Percentiles rank a stretch among this genome's conserved stretches.
phyloP scores from a whole-genome alignment of 2,113 vertebrate genomes.

The Sardina pilchardus region DNA sequence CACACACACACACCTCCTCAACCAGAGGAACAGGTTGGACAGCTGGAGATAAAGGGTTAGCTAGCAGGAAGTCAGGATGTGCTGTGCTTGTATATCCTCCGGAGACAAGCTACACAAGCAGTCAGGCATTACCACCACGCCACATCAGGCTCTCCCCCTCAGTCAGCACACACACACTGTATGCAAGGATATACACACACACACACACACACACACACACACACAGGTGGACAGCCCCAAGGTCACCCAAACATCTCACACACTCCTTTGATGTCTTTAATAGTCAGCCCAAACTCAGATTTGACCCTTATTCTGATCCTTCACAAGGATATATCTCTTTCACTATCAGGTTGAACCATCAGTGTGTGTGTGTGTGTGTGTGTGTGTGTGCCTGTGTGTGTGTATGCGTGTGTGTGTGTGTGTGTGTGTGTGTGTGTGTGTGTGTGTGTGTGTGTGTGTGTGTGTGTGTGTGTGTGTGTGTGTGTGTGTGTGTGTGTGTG shows the following conservation, averaged over 20 bases:
- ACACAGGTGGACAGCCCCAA: not conserved
- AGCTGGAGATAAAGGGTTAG: slow-evolving; percentile 60
- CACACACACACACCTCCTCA: slow-evolving; percentile 49
- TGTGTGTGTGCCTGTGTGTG: not conserved
- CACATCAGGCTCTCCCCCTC: not conserved
- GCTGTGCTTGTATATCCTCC: slow-evolving; percentile 69
- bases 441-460: not conserved
- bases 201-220: slow-evolving; percentile 4
- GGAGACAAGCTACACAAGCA: slow-evolving; percentile 47
- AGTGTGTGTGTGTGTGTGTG: not conserved
- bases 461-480: not conserved
- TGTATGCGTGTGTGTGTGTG: not conserved
- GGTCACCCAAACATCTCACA: no score
- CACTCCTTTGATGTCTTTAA: not conserved
- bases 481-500: not conserved
- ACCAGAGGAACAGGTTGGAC: slow-evolving; percentile 76
- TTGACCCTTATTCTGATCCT: not conserved
- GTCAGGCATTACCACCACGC: slow-evolving; percentile 32
- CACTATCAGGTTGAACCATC: no score
- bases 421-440: not conserved
- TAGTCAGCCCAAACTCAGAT: no score
- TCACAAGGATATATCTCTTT: no score
- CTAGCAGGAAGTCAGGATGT: slow-evolving; percentile 58
- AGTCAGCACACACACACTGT: not conserved
- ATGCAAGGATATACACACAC: not conserved